Conservation (phyloP, 2,113 vertebrate genomes). For the Climacteris rufus region DNA sequence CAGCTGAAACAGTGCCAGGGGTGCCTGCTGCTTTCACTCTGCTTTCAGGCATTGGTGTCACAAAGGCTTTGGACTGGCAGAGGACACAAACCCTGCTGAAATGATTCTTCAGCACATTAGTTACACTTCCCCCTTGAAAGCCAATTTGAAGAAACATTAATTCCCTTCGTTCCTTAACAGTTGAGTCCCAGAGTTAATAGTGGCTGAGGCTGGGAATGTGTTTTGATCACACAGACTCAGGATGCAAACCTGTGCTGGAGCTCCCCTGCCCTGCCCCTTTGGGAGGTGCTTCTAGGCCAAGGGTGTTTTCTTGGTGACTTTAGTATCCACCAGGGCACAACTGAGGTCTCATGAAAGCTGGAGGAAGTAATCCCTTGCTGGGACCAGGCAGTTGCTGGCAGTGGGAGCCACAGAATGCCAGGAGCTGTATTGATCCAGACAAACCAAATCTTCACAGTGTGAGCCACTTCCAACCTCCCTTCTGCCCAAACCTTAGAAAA, state of each 20-base stretch:
- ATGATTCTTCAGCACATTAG: not conserved
- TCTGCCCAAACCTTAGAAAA: not conserved
- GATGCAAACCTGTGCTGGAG: not conserved
- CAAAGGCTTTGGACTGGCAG: not conserved
- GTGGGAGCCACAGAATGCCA: not conserved
- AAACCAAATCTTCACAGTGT: not conserved
- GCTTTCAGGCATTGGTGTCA: fast-evolving
- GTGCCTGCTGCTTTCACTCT: too few species aligned
- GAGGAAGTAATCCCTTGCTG: not conserved
- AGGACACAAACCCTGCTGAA: not conserved
- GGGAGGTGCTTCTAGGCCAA: not conserved
- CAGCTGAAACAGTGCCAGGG: fast-evolving
- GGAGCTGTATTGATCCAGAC: not conserved
- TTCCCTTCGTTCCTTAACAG: not conserved
- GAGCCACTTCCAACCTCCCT: not conserved
- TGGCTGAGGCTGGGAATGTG: fast-evolving
- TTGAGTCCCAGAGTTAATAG: fast-evolving
- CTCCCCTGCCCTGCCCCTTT: not conserved
- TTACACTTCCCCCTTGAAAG: not conserved
- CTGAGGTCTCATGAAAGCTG: not conserved
- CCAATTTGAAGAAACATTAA: not conserved
- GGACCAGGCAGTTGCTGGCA: not conserved
- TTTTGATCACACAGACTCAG: fast-evolving
- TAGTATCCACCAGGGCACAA: not conserved
- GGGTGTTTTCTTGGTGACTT: not conserved